Conservation (phyloP, 2,113 vertebrate species). For the Cichladusa arquata region DNA sequence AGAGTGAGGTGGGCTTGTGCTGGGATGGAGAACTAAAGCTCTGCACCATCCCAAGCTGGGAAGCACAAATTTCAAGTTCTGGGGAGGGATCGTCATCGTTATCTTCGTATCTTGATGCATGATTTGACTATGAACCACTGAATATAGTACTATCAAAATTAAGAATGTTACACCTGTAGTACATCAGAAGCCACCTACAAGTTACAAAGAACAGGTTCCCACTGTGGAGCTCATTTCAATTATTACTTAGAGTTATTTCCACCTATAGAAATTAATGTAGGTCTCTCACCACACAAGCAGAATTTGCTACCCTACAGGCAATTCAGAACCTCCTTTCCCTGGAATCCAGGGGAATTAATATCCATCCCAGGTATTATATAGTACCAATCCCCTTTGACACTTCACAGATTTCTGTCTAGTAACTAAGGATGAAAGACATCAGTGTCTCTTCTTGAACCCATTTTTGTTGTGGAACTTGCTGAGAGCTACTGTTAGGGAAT, state of each 20-base stretch:
- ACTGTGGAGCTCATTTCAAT: not conserved
- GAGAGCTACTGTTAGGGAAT: not conserved
- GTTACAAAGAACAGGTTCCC: not conserved
- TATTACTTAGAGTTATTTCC: not conserved
- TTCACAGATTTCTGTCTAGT: not conserved
- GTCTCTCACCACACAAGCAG: not conserved
- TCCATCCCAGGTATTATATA: not conserved
- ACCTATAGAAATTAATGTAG: not conserved
- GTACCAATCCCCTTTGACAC: constrained; percentile 8
- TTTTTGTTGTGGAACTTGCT: not conserved
- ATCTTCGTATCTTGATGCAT: not conserved
- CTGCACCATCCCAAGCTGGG: not conserved
- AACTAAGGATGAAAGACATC: constrained; percentile 37
- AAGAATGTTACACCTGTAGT: not conserved
- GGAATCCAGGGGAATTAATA: not conserved
- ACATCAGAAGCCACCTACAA: not conserved
- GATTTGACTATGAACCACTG: not conserved
- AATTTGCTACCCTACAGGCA: not conserved
- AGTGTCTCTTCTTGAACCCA: constrained; percentile 2
- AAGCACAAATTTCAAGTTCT: not conserved
- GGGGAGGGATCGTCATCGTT: not conserved
- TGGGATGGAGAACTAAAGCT: not conserved
- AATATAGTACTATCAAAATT: not conserved
- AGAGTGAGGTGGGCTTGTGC: rapidly evolving
- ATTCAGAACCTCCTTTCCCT: not conserved